phyloP scores from a whole-genome alignment of 2,888 invertebrate genomes.

The Hirtodrosophila duncani region DNA sequence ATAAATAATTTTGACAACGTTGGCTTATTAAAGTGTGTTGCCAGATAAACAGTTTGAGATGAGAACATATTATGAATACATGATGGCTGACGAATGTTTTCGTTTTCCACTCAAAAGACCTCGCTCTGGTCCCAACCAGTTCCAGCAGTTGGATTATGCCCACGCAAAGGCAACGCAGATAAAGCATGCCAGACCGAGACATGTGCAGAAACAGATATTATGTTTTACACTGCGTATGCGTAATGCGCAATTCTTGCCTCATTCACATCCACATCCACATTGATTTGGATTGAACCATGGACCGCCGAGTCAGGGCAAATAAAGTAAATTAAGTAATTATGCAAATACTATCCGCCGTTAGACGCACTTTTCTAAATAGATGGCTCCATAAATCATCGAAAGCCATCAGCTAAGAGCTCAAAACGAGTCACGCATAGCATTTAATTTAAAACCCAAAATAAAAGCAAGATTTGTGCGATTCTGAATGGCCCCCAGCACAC shows the following conservation, averaged over 20 bases:
- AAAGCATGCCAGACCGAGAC: conserved; percentile 10
- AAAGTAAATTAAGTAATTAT: conserved; percentile 61
- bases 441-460: conserved; percentile 36
- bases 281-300: too few species aligned
- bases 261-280: too few species aligned
- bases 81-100: conserved; percentile 30
- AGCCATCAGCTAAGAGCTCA: conserved; percentile 16
- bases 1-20: conserved; percentile 6
- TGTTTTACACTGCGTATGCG: conserved; percentile 51
- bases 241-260: conserved; percentile 20
- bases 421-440: conserved; percentile 55
- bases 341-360: conserved; percentile 46
- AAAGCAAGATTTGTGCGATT: conserved; percentile 13
- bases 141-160: too few species aligned
- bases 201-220: conserved; percentile 23
- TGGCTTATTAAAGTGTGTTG: conserved; percentile 60
- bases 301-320: too few species aligned
- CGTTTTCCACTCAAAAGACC: too few species aligned
- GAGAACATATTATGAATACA: conserved; percentile 58
- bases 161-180: conserved; percentile 27
- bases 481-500: conserved; percentile 18
- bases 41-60: conserved; percentile 49
- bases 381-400: conserved; percentile 55
- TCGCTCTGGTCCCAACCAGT: conserved; percentile 13
- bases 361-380: conserved; percentile 49